A percentile compares a stretch with the other conserved stretches of the same genome.
Evolutionary conservation across 2,113 vertebrate species (phyloP).

Genomic region (Rattus norvegicus): DNA sequence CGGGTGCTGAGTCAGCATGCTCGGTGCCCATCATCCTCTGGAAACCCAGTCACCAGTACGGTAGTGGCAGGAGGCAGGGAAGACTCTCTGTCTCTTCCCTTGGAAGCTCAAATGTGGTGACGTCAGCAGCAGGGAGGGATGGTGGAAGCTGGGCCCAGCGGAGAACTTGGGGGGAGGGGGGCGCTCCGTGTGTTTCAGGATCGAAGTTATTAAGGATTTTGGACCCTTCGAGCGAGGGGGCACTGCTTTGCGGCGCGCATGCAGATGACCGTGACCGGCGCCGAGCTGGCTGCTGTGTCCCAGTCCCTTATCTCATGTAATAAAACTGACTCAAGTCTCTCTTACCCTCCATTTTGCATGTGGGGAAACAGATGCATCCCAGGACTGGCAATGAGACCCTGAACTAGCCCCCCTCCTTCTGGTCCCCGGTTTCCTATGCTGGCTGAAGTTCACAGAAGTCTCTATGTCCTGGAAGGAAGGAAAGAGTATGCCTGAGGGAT

Average conservation of each 20-base stretch:
- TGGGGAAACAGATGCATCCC: slow-evolving; percentile 16
- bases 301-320: neutral
- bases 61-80: neutral
- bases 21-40: neutral
- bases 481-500: neutral
- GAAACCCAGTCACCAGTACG: slow-evolving; percentile 22
- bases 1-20: slow-evolving; percentile 77
- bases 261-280: neutral
- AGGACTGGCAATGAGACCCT: neutral
- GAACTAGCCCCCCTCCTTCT: neutral
- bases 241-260: neutral
- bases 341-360: neutral
- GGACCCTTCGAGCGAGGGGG: neutral
- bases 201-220: neutral
- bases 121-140: neutral
- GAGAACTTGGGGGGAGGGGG: too few relatives aligned
- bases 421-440: slow-evolving; percentile 4
- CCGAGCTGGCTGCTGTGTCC: neutral
- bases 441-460: neutral
- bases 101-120: neutral
- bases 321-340: slow-evolving; percentile 37
- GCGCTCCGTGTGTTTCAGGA: neutral
- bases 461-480: neutral
- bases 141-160: rapidly evolving
- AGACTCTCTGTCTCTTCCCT: slow-evolving; percentile 51